A percentile compares a stretch with the other conserved stretches of the same genome.
Evolutionary conservation across 2,888 invertebrate genomes (phyloP).

Genomic region (Lasius fuliginosus): DNA sequence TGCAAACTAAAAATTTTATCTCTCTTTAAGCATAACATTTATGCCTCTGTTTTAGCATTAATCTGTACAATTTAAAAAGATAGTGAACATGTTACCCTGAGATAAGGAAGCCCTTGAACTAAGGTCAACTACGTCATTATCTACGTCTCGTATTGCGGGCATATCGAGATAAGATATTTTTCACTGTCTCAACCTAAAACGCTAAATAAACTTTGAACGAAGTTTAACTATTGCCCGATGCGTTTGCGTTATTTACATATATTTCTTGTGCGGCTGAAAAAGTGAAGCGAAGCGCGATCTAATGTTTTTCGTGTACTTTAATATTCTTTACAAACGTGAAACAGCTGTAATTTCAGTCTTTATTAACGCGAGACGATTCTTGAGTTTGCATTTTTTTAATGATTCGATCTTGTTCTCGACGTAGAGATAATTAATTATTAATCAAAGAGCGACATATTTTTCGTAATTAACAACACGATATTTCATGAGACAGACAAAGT

Average conservation of each 20-base stretch:
- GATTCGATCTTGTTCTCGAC: constrained; percentile 17
- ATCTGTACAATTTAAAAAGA: background rate
- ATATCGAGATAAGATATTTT: constrained; percentile 9
- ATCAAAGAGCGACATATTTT: constrained; percentile 30
- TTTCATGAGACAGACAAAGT: background rate
- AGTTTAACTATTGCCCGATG: background rate
- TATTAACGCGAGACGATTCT: constrained; percentile 23
- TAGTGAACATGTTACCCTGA: background rate
- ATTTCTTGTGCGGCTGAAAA: background rate
- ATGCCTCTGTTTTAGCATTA: background rate
- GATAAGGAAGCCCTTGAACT: background rate
- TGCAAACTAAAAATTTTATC: too few species aligned
- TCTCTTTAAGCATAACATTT: background rate
- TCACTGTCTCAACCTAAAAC: background rate
- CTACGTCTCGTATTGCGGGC: too few species aligned
- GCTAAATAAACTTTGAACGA: constrained; percentile 6
- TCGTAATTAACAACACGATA: constrained; percentile 7
- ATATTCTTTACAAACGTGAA: constrained; percentile 14
- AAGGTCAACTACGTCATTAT: background rate
- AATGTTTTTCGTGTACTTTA: constrained; percentile 31
- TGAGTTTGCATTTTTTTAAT: constrained; percentile 24
- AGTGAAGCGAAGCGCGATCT: constrained; percentile 18
- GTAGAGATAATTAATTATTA: constrained; percentile 17
- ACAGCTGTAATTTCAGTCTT: constrained; percentile 15
- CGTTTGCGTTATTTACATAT: background rate